Conservation (phyloP, 2,113 vertebrate species). For the Beaufortia kweichowensis region DNA sequence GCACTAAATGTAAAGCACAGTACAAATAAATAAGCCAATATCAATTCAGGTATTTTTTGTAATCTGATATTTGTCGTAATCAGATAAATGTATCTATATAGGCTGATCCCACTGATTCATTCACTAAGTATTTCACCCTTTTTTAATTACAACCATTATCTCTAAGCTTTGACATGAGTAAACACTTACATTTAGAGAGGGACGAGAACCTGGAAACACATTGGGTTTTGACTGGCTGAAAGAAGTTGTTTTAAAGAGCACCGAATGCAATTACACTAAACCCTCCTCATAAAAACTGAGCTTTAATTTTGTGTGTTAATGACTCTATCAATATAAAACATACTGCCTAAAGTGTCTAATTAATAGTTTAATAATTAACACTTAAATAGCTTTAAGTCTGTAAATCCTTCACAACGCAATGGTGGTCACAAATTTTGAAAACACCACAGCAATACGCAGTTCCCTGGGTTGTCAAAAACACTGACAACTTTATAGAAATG, state of each 20-base stretch:
- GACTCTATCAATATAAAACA: neutral
- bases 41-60: too few relatives aligned
- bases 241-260: constrained; percentile 15
- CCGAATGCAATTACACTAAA: constrained; percentile 31
- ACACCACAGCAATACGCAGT: constrained; percentile 1
- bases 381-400: constrained; percentile 20
- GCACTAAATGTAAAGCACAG: too few relatives aligned
- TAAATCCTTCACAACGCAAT: constrained; percentile 5
- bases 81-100: too few relatives aligned
- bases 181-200: neutral
- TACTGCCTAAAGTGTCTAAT: constrained; percentile 16
- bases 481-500: constrained; percentile 36
- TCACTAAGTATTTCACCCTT: too few relatives aligned
- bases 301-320: constrained; percentile 12
- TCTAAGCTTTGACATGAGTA: neutral
- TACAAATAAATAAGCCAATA: too few relatives aligned
- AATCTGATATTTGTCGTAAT: too few relatives aligned
- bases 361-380: constrained; percentile 36
- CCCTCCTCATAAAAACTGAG: constrained; percentile 13
- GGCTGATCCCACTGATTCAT: too few relatives aligned
- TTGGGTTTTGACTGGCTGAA: constrained; percentile 18
- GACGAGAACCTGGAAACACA: constrained; percentile 1
- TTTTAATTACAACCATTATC: neutral
- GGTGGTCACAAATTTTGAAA: neutral
- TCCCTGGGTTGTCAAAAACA: constrained; percentile 16